These are phyloP conservation scores for Scartelaos histophorus DNA, from an alignment of 2,113 vertebrate species.

Conservation along the genomic window DNA sequence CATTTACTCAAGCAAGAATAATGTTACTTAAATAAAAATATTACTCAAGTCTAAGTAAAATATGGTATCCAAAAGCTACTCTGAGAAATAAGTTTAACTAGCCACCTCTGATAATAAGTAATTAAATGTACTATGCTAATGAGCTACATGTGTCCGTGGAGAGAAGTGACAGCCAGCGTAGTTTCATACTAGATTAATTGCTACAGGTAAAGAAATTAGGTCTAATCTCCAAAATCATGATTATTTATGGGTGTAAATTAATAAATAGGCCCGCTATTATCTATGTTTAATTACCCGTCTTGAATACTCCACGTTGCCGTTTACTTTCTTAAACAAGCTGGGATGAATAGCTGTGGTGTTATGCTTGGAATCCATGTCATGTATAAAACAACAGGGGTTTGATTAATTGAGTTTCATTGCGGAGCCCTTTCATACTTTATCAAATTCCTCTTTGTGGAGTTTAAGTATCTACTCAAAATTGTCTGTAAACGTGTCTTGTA, in stretches of 20 bases:
- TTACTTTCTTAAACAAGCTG: constrained; percentile 1
- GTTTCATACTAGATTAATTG: constrained; percentile 19
- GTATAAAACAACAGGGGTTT: not conserved
- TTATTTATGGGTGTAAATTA: constrained; percentile 1
- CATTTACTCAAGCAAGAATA: no score
- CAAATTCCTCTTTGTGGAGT: not conserved
- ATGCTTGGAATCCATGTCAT: not conserved
- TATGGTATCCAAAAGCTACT: no score
- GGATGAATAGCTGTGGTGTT: not conserved
- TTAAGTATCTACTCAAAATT: not conserved
- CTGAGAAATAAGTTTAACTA: no score
- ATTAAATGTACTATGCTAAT: constrained; percentile 36
- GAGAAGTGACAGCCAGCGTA: constrained; percentile 12
- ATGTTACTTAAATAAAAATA: no score
- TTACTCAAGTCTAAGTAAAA: no score
- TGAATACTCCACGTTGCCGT: not conserved
- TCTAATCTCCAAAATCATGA: not conserved
- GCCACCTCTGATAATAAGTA: constrained; percentile 29
- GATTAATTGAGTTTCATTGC: not conserved
- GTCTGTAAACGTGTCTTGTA: not conserved
- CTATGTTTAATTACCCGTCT: not conserved
- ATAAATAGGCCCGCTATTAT: not conserved
- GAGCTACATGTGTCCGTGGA: constrained; percentile 10
- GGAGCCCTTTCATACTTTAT: not conserved
- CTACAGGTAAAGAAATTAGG: not conserved